Evolutionary conservation across 2,113 vertebrate species (phyloP), one percentile per base, ranked within the genome.

Genomic region (Spilogale gracilis): DNA sequence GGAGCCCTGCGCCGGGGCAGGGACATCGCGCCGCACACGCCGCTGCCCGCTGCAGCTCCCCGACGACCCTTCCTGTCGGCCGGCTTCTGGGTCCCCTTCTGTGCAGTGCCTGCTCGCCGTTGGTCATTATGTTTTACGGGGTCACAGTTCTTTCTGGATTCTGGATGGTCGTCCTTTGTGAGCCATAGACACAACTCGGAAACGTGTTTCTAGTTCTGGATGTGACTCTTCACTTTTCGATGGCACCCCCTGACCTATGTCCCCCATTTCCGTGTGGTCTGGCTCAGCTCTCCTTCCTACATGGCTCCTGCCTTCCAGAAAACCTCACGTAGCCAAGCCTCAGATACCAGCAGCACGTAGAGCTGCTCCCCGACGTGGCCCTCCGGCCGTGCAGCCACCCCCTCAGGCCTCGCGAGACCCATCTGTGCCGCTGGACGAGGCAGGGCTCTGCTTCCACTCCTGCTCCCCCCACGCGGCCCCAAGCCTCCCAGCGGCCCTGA

Each of bases 1-100:
- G 3, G 2, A 45, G 21, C 6, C 45, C 45, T 32, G 48, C 52
- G 7, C 23, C 2, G 0, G 14, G 3, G 65, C 1, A 0, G 9
- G 2, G 6, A 12, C 45, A 4, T 3, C 4, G 4, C 3, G 17
- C 38, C 38, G 27, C 38, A 30, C 2, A 1, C 1, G 5, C 1
- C 3, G 38, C 1, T 16, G 6, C 11, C 6, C 1, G 58, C 43
- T 9, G 2, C 45, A 4, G 30, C 2, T 14, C 61, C 63, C 83
- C 2, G 27, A 32, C 2, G 45, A 16, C 3, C 16, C 3, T 67
- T 67, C 65, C 65, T 50, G 84, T 52, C n/a, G 23, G 30, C 4
- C 10, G 8, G 84, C 63, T 54, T 16, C 9, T 0, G 65, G 23
- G 16, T 25, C 13, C 9, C 20, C n/a, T 56, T 58, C 16, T 27